Conservation (phyloP, 2,113 vertebrate genomes). For the Corythaixoides concolor region DNA sequence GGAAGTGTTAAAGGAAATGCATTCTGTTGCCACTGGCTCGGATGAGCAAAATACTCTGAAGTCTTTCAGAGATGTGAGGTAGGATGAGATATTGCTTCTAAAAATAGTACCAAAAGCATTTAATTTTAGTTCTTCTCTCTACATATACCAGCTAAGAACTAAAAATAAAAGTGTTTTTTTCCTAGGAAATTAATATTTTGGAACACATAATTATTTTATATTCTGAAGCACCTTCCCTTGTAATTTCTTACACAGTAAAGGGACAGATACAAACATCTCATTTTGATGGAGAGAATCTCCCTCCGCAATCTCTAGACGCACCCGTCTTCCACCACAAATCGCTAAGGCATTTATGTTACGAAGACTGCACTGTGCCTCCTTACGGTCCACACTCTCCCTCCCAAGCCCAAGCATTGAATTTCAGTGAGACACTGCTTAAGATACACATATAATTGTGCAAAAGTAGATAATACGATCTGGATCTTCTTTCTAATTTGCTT, state of each 20-base stretch:
- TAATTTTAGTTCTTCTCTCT: background rate
- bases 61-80: background rate
- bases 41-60: background rate
- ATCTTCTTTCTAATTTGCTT: background rate
- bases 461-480: background rate
- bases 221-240: background rate
- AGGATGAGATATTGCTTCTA: background rate
- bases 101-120: background rate
- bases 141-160: background rate
- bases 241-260: background rate
- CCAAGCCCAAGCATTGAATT: background rate
- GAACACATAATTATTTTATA: background rate
- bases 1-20: background rate
- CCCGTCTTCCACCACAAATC: background rate
- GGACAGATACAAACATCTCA: background rate
- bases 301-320: background rate
- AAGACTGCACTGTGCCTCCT: background rate
- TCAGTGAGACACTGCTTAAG: background rate
- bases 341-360: background rate
- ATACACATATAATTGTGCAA: background rate
- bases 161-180: background rate
- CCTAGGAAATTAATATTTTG: background rate
- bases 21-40: background rate
- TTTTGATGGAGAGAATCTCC: background rate
- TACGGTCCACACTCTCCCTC: background rate